A percentile compares a stretch with the other conserved stretches of the same genome.
These are phyloP conservation scores for Anthophora plumipes DNA, from an alignment of 2,888 invertebrate species.

Conservation along the genomic window DNA sequence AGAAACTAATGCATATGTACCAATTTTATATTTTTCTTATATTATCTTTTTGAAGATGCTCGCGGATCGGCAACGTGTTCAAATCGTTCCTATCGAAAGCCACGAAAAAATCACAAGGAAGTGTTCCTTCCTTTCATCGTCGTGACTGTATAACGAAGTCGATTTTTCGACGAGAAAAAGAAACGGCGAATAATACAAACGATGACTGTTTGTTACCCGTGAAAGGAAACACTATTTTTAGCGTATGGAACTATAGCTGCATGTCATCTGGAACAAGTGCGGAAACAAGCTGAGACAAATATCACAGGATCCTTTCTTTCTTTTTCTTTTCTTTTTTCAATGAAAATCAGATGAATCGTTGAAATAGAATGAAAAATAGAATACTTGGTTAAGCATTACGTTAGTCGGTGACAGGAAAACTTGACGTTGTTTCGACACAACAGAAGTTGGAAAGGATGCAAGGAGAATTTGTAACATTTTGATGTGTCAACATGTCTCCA, in stretches of 20 bases:
- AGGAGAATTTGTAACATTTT: not conserved
- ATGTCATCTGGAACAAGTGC: conserved; percentile 7
- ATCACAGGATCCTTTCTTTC: conserved; percentile 4
- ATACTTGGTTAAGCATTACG: not conserved
- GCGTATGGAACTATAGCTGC: not conserved
- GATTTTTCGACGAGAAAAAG: not conserved
- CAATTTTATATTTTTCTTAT: too few species aligned
- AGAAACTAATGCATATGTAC: too few species aligned
- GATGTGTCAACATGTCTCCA: not conserved
- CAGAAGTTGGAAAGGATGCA: too few species aligned
- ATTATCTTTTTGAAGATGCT: too few species aligned
- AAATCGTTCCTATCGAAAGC: too few species aligned
- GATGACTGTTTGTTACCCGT: not conserved
- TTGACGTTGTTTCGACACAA: too few species aligned
- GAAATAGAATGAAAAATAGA: not conserved
- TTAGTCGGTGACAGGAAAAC: not conserved
- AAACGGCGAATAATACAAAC: not conserved
- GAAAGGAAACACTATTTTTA: conserved; percentile 40
- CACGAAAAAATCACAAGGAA: too few species aligned
- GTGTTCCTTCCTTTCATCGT: too few species aligned
- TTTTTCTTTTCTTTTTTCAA: conserved; percentile 22
- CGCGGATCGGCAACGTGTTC: too few species aligned
- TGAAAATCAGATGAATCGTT: conserved; percentile 1
- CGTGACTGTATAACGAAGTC: not conserved
- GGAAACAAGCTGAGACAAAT: conserved; percentile 28